Base-by-base conservation (phyloP, 1,140 invertebrate genomes). In the Acromyrmex charruanus region DNA sequence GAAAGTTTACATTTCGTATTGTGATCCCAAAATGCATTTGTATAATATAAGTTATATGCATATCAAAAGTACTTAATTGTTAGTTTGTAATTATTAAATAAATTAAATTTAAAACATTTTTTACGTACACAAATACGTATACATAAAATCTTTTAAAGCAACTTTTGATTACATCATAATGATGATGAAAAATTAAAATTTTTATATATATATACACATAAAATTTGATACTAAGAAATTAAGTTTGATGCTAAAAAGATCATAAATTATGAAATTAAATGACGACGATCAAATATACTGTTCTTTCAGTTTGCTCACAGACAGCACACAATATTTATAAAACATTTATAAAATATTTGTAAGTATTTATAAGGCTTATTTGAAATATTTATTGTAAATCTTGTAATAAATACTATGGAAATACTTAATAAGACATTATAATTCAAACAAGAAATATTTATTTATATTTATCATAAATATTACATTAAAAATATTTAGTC, bases 161-260 rank as follows among this genome's bases (percentile, higher is more conserved):
- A n/a, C 1, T 55, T 53, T 55, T 74, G 2, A 35, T 53, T 74
- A 16, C 31, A n/a, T 3, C n/a, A 28, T 18, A 74, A 74, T 28
- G 9, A 55, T 31, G 0, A 74, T 14, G 10, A 2, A 55, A n/a
- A 55, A n/a, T 55, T 55, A 14, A 31, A 35, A 35, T 21, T 16
- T 35, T 35, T 55, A 0, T 12, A 55, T n/a, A 6, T 6, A 35
- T 18, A 53, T 16, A 31, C 5, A n/a, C 55, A 74, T 58, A 21
- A 31, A 55, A 58, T 55, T 74, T 55, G 25, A 72, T n/a, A n/a
- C 1, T 74, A 35, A 75, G 14, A 39, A 55, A 35, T 39, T n/a
- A 10, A 14, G 21, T 69, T 74, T 77, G 0, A 21, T 25, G 44
- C 18, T 49, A 21, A 59, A 25, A 65, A 63, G 2, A 31, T 39